Evolutionary conservation across 2,797 vertebrate genomes (phyloP).

Genomic region (Bradypodion pumilum): DNA sequence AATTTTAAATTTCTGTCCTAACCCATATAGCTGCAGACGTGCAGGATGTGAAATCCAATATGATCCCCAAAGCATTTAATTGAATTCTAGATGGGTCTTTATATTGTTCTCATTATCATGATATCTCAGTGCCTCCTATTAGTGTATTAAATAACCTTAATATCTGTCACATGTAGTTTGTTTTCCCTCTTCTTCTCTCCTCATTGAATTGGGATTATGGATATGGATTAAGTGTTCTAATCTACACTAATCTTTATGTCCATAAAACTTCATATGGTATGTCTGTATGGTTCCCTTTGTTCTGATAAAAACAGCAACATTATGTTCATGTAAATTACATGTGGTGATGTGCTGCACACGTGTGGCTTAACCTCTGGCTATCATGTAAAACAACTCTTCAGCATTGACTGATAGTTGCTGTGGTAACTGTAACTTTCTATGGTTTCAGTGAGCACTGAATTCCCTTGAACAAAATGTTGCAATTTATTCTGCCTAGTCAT

Average conservation of each 20-base stretch:
- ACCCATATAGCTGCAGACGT: conserved; percentile 45
- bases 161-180: conserved; percentile 9
- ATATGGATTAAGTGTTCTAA: neutral
- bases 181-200: neutral
- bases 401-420: conserved; percentile 40
- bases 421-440: conserved; percentile 50
- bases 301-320: conserved; percentile 35
- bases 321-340: conserved; percentile 51
- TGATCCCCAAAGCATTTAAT: conserved; percentile 53
- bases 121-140: conserved; percentile 11
- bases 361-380: conserved; percentile 34
- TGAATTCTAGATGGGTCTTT: conserved; percentile 26
- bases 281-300: conserved; percentile 54
- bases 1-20: conserved; percentile 59
- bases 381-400: neutral
- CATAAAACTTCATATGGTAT: neutral
- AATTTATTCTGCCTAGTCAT: conserved; percentile 6
- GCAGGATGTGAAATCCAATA: conserved; percentile 62
- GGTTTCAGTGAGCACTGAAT: conserved; percentile 14
- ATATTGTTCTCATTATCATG: conserved; percentile 30
- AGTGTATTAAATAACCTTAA: conserved; percentile 30
- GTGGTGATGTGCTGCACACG: neutral
- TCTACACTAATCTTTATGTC: neutral
- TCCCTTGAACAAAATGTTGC: neutral
- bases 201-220: conserved; percentile 2